Evolutionary conservation across 2,797 vertebrate genomes (phyloP).

Genomic region (Loriculus beryllinus): DNA sequence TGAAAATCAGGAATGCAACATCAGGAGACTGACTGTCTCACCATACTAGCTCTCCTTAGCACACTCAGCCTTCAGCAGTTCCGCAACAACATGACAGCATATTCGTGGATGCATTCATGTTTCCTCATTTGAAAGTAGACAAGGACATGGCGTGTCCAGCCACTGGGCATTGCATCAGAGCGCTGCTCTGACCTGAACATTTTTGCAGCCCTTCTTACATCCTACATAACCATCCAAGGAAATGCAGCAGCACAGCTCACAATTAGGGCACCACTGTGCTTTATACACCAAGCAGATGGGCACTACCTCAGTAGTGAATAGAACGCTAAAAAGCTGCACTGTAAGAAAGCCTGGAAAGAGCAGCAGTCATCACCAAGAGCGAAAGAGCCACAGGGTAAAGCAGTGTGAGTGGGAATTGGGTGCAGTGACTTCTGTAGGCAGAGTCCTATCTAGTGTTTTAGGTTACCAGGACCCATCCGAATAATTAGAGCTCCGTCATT

Average conservation of each 20-base stretch:
- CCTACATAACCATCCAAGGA: background rate
- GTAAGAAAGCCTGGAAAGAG: background rate
- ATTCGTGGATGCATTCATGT: fast-evolving
- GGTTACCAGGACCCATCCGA: background rate
- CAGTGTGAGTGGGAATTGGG: background rate
- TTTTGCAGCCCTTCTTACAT: background rate
- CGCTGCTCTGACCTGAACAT: background rate
- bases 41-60: background rate
- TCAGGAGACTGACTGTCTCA: background rate
- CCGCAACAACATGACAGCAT: no score
- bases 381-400: background rate
- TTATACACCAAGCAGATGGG: background rate
- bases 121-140: background rate
- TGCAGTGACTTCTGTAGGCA: background rate
- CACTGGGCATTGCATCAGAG: background rate
- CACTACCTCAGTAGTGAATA: background rate
- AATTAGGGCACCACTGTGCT: background rate
- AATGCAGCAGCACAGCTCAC: fast-evolving
- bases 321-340: background rate
- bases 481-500: background rate
- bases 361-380: background rate
- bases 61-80: background rate
- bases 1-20: background rate
- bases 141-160: background rate
- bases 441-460: background rate